Evolutionary conservation across 92 coral and sea anemone species (phyloP).

Genomic region (Montipora capitata): DNA sequence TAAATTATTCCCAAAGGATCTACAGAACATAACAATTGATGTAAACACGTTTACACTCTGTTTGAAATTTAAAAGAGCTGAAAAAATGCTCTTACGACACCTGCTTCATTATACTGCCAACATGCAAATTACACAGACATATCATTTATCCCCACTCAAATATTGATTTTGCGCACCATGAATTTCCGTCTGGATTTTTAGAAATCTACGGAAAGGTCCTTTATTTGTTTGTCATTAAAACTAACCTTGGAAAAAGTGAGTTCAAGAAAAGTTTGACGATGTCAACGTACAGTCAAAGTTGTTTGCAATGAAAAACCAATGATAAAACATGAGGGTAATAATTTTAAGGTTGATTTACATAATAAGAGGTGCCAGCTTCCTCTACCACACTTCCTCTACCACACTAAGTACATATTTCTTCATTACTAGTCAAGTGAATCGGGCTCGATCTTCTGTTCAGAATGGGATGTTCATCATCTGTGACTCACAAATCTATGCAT

Average conservation of each 20-base stretch:
- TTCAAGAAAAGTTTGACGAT: background rate
- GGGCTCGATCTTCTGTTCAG: background rate
- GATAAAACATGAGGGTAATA: background rate
- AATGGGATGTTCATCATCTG: conserved; percentile 52
- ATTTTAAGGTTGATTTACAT: conserved; percentile 16
- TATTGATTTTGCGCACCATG: background rate
- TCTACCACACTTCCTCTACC: background rate
- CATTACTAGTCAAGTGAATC: background rate
- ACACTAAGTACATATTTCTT: conserved; percentile 4
- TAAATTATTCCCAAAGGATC: too few species aligned
- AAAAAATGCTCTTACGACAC: background rate
- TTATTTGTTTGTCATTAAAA: background rate
- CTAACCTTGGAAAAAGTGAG: background rate
- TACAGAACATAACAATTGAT: too few species aligned
- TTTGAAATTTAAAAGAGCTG: background rate
- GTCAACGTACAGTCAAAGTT: background rate
- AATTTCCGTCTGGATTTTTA: background rate
- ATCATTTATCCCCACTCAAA: background rate
- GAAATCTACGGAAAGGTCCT: background rate
- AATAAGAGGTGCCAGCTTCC: background rate
- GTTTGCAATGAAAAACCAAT: background rate
- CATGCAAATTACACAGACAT: conserved; percentile 13
- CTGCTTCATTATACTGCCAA: background rate
- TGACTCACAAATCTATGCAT: conserved; percentile 1
- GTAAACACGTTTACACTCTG: background rate